Conservation (phyloP, 2,797 vertebrate species). For the Setipinna tenuifilis region DNA sequence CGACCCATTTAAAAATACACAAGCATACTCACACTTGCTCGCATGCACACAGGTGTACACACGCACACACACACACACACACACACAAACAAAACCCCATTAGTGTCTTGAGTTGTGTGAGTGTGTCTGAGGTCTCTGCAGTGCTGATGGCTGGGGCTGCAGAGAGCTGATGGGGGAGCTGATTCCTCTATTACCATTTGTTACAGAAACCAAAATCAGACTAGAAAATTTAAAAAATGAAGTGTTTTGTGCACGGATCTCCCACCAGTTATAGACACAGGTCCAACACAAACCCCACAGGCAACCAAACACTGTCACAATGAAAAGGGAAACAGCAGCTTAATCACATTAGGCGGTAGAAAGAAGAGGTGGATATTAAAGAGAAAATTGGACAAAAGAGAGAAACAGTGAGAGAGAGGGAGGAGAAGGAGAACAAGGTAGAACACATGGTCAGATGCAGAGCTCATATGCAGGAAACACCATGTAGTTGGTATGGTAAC, state of each 20-base stretch:
- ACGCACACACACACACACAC: slow-evolving; percentile 29
- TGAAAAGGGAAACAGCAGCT: neutral
- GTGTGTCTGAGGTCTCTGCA: slow-evolving; percentile 1
- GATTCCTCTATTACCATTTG: neutral
- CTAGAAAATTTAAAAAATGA: slow-evolving; percentile 38
- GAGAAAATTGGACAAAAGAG: slow-evolving; percentile 26
- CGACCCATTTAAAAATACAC: slow-evolving; percentile 10
- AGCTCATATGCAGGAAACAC: neutral
- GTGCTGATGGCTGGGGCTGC: neutral
- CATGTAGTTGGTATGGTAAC: neutral
- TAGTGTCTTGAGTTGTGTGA: slow-evolving; percentile 11
- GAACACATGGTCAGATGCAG: neutral
- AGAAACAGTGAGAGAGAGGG: slow-evolving; percentile 39
- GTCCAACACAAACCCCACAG: neutral
- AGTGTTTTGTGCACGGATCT: slow-evolving; percentile 15
- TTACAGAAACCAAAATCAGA: slow-evolving; percentile 8
- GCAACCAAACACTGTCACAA: neutral
- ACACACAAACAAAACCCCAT: slow-evolving; percentile 20
- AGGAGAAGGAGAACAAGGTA: neutral
- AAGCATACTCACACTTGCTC: neutral
- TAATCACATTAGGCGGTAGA: neutral
- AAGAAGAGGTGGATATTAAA: slow-evolving; percentile 9
- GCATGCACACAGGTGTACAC: slow-evolving; percentile 22
- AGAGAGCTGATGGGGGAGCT: neutral
- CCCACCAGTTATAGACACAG: neutral